Evolutionary conservation across 2,888 invertebrate genomes (phyloP), one percentile per base, ranked within the genome.

Genomic region (Scrobipalpa atriplicella): DNA sequence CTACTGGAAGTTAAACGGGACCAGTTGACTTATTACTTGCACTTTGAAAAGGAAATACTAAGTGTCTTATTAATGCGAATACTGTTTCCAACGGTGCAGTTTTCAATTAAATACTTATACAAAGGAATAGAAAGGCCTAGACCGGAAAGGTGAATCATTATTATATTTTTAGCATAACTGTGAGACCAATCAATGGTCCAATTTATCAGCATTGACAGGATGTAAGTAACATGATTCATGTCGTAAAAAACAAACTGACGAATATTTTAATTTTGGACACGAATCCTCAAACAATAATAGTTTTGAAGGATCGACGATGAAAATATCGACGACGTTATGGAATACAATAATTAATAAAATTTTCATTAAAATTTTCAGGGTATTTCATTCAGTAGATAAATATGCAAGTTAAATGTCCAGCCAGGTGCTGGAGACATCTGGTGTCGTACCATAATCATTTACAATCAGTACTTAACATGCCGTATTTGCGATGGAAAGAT

Each of bases 191-290:
- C 80, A 82, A 83, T 83, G 79, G 72, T 73, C 71, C 77, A 77
- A 81, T 82, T 79, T 77, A 76, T 76, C 67, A 75, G 77, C 73
- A 74, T 75, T 77, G 81, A 78, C 71, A 76, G 86, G 84, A 86
- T 68, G 69, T 73, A 75, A 74, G 69, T 73, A 75, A 74, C 74
- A 70, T 74, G 70, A 71, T 65, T 65, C 65, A 68, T 68, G 36
- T 38, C 10, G 11, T 62, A 47, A 63, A 38, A 64, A 62, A 63
- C 64, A 63, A 65, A 43, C 54, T 21, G 64, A 64, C 39, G 16
- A n/a, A 21, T 2, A 13, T 39, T 39, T 38, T 64, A 64, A 41
- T 64, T 64, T 41, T 56, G 21, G 56, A 56, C 11, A 51, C 10
- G 62, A 39, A 47, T 47, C 18, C 29, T 13, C 9, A 5, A 29